phyloP scores from a whole-genome alignment of 2,113 vertebrate genomes.

The Sitta europaea region DNA sequence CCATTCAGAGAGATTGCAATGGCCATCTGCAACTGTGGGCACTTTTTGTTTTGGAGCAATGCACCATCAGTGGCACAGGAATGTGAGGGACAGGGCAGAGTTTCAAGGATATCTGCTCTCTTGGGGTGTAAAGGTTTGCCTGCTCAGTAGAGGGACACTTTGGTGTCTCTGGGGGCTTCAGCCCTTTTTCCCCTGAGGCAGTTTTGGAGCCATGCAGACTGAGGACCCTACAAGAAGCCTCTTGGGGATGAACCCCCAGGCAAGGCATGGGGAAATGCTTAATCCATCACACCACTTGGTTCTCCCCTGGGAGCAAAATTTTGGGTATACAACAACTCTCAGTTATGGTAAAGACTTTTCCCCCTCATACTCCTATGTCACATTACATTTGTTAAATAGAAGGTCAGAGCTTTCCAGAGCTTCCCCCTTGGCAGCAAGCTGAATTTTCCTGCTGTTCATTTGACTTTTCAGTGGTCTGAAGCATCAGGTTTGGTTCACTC shows the following conservation, averaged over 20 bases:
- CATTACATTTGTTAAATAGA: neutral
- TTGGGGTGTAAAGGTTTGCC: fast-evolving
- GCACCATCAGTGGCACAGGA: neutral
- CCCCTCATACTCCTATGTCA: neutral
- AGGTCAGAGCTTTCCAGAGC: neutral
- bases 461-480: neutral
- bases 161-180: neutral
- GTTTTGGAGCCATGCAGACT: neutral
- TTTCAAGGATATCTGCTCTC: neutral
- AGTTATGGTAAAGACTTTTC: neutral
- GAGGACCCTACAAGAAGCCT: fast-evolving
- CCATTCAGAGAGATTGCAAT: neutral
- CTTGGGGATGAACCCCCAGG: neutral
- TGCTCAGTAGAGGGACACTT: neutral
- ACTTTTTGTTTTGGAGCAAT: neutral
- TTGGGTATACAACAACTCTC: neutral
- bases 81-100: neutral
- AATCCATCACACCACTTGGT: no score
- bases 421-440: neutral
- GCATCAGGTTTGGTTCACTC: neutral
- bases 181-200: neutral
- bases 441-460: neutral
- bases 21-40: neutral
- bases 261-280: fast-evolving
- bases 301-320: neutral